A percentile compares a stretch with the other conserved stretches of the same genome.
Conservation (phyloP, 2,797 vertebrate genomes). For the Lindbergichthys nudifrons region DNA sequence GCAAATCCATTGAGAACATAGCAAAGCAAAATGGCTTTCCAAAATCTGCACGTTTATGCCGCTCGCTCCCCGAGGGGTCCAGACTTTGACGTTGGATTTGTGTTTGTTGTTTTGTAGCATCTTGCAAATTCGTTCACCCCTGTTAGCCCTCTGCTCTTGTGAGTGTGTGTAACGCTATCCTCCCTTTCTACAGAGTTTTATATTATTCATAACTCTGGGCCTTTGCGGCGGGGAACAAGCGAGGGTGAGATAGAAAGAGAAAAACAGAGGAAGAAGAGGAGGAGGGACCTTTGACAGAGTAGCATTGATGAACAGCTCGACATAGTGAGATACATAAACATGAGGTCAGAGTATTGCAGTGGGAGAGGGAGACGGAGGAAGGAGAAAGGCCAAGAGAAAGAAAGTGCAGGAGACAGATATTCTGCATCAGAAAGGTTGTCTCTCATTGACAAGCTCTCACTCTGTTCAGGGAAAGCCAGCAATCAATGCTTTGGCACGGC, state of each 20-base stretch:
- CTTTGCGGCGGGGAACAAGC: constrained; percentile 25
- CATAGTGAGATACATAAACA: constrained; percentile 74
- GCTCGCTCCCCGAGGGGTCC: background rate
- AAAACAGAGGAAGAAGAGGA: constrained; percentile 7
- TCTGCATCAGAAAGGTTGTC: constrained; percentile 65
- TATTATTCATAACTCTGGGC: constrained; percentile 59
- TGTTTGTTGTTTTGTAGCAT: constrained; percentile 21
- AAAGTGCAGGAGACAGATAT: constrained; percentile 45
- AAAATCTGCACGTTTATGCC: background rate
- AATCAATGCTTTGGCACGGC: constrained; percentile 53
- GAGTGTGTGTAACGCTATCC: constrained; percentile 16
- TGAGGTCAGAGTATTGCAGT: constrained; percentile 69
- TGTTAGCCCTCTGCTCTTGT: background rate
- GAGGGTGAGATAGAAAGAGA: constrained; percentile 32
- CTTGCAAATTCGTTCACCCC: constrained; percentile 32
- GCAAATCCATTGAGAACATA: constrained; percentile 16
- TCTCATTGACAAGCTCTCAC: constrained; percentile 70
- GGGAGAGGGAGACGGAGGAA: constrained; percentile 37
- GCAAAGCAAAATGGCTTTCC: background rate
- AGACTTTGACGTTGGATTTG: constrained; percentile 18
- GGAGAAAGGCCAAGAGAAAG: constrained; percentile 11
- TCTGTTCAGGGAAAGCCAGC: constrained; percentile 66
- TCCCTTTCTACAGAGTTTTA: constrained; percentile 19
- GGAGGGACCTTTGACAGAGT: constrained; percentile 58
- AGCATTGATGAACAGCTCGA: constrained; percentile 44